These are phyloP conservation scores for Volucella bombylans DNA, from an alignment of 2,888 invertebrate species.

Conservation along the genomic window DNA sequence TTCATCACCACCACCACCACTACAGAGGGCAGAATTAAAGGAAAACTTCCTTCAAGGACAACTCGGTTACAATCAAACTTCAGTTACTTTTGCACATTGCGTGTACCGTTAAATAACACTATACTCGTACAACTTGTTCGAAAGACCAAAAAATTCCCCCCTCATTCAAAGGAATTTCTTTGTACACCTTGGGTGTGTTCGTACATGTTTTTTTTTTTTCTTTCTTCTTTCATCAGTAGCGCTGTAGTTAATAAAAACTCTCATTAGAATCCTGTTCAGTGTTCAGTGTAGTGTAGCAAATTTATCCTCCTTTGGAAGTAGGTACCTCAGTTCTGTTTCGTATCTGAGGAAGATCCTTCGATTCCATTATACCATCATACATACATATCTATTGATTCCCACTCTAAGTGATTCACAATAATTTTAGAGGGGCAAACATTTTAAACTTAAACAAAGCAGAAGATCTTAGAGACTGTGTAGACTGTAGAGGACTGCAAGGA, in stretches of 20 bases:
- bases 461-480: background rate
- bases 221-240: background rate
- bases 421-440: conserved; percentile 46
- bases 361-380: background rate
- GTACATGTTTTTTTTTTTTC: background rate
- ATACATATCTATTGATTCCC: conserved; percentile 53
- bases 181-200: background rate
- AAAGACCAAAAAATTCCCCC: conserved; percentile 35
- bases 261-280: conserved; percentile 46
- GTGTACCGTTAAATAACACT: conserved; percentile 60
- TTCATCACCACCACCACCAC: conserved; percentile 35
- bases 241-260: conserved; percentile 41
- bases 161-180: background rate
- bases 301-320: background rate
- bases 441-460: conserved; percentile 33
- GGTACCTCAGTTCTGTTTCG: background rate
- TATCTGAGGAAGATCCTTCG: background rate
- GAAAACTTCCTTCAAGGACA: conserved; percentile 43
- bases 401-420: conserved; percentile 63
- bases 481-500: background rate
- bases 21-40: conserved; percentile 4
- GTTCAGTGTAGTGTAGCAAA: conserved; percentile 12
- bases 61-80: conserved; percentile 63
- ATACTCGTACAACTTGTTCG: conserved; percentile 46
- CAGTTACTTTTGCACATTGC: conserved; percentile 60